A percentile compares a stretch with the other conserved stretches of the same genome.
Evolutionary conservation across 2,797 vertebrate genomes (phyloP).

Genomic region (Ctenosaura bakeri): DNA sequence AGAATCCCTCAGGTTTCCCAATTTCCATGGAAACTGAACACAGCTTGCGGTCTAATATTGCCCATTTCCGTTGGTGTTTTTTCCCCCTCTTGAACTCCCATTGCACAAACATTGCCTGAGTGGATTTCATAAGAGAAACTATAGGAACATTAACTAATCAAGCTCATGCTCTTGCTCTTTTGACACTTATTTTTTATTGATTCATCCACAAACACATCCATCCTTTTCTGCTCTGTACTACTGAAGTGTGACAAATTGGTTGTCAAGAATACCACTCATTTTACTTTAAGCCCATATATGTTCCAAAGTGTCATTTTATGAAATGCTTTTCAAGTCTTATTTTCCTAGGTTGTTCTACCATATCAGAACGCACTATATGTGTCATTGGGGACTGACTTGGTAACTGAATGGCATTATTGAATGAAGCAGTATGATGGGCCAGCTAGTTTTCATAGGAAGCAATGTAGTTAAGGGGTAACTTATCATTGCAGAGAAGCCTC

Average conservation of each 20-base stretch:
- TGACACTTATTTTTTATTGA: not conserved
- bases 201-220: conserved; percentile 9
- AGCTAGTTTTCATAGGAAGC: conserved; percentile 3
- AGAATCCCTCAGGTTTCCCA: not conserved
- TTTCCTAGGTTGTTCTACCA: not conserved
- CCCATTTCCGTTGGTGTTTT: not conserved
- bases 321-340: conserved; percentile 18
- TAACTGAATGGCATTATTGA: conserved; percentile 5
- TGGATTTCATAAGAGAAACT: not conserved
- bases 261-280: conserved; percentile 1
- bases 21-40: not conserved
- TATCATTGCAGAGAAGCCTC: not conserved
- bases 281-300: not conserved
- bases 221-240: not conserved
- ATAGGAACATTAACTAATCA: not conserved
- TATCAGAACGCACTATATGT: not conserved
- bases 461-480: not conserved
- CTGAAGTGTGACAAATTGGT: not conserved
- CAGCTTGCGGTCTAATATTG: not conserved
- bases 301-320: not conserved
- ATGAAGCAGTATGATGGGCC: not conserved
- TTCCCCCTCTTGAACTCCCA: not conserved
- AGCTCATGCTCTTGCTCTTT: not conserved
- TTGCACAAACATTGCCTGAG: not conserved
- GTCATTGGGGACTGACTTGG: not conserved